Evolutionary conservation across 1,140 invertebrate species (phyloP).

Genomic region (Riptortus pedestris): DNA sequence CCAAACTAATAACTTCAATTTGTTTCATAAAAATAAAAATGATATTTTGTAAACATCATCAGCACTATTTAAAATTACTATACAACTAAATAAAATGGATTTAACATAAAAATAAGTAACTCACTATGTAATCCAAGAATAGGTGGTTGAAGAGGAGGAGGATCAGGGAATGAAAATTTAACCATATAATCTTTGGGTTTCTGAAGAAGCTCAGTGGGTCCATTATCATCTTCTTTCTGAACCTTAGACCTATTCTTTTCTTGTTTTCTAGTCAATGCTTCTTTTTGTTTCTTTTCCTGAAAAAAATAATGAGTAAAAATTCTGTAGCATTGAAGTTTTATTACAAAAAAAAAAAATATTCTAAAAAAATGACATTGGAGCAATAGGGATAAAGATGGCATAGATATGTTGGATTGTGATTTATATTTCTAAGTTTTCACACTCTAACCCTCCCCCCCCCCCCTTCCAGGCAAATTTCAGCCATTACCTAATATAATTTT

Average conservation of each 20-base stretch:
- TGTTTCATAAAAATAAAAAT: too few species aligned
- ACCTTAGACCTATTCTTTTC: slow-evolving; percentile 76
- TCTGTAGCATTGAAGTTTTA: neutral
- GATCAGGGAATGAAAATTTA: slow-evolving; percentile 94
- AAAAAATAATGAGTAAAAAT: slow-evolving; percentile 17
- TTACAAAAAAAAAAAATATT: slow-evolving; percentile 3
- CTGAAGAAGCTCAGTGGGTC: slow-evolving; percentile 69
- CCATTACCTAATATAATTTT: too few species aligned
- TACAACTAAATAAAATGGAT: too few species aligned
- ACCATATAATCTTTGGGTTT: slow-evolving; percentile 90
- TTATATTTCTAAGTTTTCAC: too few species aligned
- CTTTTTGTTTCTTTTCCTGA: slow-evolving; percentile 83
- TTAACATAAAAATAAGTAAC: too few species aligned
- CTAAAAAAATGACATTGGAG: neutral
- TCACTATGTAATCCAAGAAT: slow-evolving; percentile 83
- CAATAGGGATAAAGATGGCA: too few species aligned
- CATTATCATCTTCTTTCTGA: slow-evolving; percentile 66
- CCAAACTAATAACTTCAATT: too few species aligned
- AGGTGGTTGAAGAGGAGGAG: slow-evolving; percentile 85
- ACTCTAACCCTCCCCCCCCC: too few species aligned
- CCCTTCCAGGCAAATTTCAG: too few species aligned
- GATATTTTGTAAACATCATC: too few species aligned
- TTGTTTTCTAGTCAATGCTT: slow-evolving; percentile 83
- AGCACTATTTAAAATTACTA: too few species aligned
- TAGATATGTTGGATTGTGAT: too few species aligned